Percentiles rank a stretch among this genome's conserved stretches.
Conservation (phyloP, 1,140 invertebrate species). For the Notospermus geniculatus region DNA sequence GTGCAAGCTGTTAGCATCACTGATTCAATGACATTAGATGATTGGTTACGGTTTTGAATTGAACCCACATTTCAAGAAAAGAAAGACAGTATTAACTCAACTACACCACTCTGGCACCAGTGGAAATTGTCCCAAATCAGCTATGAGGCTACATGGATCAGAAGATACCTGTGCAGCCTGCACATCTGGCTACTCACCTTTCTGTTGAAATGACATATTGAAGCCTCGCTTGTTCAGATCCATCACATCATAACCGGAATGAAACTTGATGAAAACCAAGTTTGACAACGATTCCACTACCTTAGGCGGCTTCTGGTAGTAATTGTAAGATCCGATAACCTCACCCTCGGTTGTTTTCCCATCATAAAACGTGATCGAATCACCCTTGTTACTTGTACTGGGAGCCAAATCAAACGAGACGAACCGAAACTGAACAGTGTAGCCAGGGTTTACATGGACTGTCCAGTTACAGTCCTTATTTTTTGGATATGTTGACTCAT, state of each 20-base stretch:
- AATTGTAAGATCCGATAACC: conserved; percentile 28
- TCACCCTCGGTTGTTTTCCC: conserved; percentile 21
- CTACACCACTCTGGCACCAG: too few relatives aligned
- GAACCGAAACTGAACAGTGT: conserved; percentile 30
- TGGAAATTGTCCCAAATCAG: too few relatives aligned
- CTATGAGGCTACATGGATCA: too few relatives aligned
- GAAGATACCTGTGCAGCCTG: too few relatives aligned
- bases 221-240: conserved; percentile 28
- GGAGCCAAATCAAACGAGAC: conserved; percentile 23
- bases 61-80: too few relatives aligned
- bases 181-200: conserved; percentile 28
- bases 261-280: conserved; percentile 29
- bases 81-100: too few relatives aligned
- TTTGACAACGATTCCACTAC: conserved; percentile 28
- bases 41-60: too few relatives aligned
- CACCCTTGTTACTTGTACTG: background rate
- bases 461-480: conserved; percentile 25
- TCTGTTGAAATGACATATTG: conserved; percentile 35
- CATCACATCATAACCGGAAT: conserved; percentile 18
- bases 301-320: conserved; percentile 16
- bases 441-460: conserved; percentile 19
- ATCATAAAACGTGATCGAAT: conserved; percentile 33
- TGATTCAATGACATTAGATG: too few relatives aligned
- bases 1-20: too few relatives aligned
- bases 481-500: conserved; percentile 19